Conservation (phyloP, 2,113 vertebrate species). For the Chlorodrepanis virens region DNA sequence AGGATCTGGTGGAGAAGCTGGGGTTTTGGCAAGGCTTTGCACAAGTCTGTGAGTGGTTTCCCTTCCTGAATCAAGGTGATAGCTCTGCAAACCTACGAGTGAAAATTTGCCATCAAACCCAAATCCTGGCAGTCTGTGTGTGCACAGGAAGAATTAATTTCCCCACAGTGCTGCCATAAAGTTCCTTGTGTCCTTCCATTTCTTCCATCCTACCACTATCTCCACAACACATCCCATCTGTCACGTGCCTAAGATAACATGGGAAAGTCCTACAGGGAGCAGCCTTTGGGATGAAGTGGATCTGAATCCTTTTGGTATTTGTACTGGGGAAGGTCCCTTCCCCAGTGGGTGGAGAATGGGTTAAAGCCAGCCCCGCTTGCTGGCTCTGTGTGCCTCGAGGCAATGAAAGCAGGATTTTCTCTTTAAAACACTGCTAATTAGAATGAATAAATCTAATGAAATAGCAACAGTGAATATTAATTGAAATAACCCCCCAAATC, state of each 20-base stretch:
- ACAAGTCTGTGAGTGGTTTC: background rate
- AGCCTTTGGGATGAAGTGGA: background rate
- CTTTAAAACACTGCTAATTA: slow-evolving; percentile 54
- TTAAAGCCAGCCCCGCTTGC: background rate
- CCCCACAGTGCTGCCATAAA: background rate
- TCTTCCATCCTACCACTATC: background rate
- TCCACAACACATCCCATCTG: background rate
- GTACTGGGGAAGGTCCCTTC: background rate
- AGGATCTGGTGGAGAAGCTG: background rate
- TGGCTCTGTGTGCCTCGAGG: slow-evolving; percentile 28
- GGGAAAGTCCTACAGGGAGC: background rate
- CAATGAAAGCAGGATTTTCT: slow-evolving; percentile 38
- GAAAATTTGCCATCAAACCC: background rate
- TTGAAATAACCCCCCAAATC: background rate
- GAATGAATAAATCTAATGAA: slow-evolving; percentile 14
- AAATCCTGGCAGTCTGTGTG: background rate
- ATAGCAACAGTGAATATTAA: slow-evolving; percentile 43
- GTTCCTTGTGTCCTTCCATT: background rate
- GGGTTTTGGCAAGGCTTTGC: background rate
- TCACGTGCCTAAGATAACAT: background rate
- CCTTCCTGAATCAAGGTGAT: background rate
- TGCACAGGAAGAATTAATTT: background rate
- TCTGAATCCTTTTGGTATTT: background rate
- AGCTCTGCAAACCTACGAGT: background rate
- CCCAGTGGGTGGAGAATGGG: background rate